Conservation (phyloP, 2,113 vertebrate genomes). For the Chaetodon auriga region DNA sequence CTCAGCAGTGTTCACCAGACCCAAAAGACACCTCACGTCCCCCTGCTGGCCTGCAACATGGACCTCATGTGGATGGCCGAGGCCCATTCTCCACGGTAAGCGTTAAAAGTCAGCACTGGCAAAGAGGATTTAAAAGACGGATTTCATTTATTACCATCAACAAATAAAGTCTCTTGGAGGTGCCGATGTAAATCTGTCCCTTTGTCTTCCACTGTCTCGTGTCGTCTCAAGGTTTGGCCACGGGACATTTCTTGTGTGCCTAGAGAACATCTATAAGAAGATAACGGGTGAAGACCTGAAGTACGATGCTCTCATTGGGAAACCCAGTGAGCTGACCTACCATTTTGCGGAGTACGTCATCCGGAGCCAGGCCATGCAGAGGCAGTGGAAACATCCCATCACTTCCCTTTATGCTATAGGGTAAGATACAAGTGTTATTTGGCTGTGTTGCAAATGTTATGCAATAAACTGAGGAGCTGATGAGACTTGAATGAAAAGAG, state of each 20-base stretch:
- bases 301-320: conserved; percentile 92
- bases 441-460: not conserved
- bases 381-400: conserved; percentile 86
- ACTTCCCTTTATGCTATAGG: conserved; percentile 91
- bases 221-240: conserved; percentile 88
- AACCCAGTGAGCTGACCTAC: conserved; percentile 92
- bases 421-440: conserved; percentile 74
- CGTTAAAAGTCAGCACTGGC: not conserved
- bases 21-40: conserved; percentile 85
- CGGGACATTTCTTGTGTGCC: conserved; percentile 91
- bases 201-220: not conserved
- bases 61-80: conserved; percentile 96
- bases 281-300: conserved; percentile 92
- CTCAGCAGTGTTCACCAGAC: conserved; percentile 82
- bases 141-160: not conserved
- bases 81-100: conserved; percentile 89
- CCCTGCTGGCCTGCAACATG: conserved; percentile 93
- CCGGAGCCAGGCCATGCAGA: conserved; percentile 84
- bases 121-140: not conserved
- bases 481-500: not conserved
- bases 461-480: not conserved
- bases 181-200: not conserved
- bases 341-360: conserved; percentile 91
- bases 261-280: conserved; percentile 95
- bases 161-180: not conserved